These are phyloP conservation scores for Cyanoramphus novaezelandiae DNA, from an alignment of 2,113 vertebrate species.

Conservation along the genomic window DNA sequence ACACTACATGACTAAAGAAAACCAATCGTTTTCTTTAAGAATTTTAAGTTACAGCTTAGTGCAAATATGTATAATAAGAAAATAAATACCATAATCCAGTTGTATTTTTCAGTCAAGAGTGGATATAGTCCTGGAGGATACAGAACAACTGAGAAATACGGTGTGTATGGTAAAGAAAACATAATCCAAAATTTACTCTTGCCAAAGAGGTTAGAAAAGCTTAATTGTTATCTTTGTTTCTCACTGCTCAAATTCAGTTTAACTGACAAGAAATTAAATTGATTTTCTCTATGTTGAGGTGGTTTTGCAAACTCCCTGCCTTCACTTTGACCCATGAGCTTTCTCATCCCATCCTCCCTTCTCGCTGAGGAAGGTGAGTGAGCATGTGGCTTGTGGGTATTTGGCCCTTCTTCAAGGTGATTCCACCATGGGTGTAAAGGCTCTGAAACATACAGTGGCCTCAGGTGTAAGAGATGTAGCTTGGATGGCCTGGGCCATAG, in stretches of 20 bases:
- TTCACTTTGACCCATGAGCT: background rate
- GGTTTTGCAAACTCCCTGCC: background rate
- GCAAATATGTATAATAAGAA: background rate
- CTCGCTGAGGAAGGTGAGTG: background rate
- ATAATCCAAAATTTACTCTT: background rate
- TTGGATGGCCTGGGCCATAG: background rate
- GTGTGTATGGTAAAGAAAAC: background rate
- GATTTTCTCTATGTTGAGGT: accelerated
- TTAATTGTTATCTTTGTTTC: background rate
- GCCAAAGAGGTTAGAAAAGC: background rate
- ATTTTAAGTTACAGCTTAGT: background rate
- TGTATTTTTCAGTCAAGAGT: background rate
- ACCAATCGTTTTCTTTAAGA: background rate
- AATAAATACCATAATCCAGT: background rate
- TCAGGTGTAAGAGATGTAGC: background rate
- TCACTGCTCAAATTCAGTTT: background rate
- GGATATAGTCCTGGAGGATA: background rate
- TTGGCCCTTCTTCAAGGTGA: background rate
- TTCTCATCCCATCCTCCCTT: background rate
- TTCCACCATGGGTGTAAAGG: accelerated
- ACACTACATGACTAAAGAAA: background rate
- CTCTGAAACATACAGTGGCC: accelerated
- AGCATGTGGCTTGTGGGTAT: accelerated
- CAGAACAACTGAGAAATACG: background rate
- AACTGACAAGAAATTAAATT: background rate